phyloP scores from a whole-genome alignment of 2,797 vertebrate genomes.

The Heteromormyrus szaboi region DNA sequence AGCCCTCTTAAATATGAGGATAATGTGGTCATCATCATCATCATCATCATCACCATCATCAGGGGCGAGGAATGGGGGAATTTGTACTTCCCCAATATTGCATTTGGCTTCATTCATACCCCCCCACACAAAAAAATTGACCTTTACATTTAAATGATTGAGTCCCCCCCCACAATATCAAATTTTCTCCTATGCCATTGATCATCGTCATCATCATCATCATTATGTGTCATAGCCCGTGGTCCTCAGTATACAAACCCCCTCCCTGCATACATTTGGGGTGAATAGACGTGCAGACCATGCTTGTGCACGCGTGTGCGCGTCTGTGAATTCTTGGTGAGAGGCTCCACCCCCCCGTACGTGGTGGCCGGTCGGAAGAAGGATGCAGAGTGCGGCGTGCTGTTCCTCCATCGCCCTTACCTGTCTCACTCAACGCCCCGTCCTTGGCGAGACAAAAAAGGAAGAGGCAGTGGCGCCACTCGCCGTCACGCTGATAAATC shows the following conservation, averaged over 20 bases:
- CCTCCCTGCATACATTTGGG: not conserved
- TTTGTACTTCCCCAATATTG: not conserved
- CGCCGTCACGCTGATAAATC: conserved; percentile 12
- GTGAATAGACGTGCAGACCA: not conserved
- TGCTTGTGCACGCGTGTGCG: not conserved
- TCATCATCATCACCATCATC: not conserved
- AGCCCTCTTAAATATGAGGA: not conserved
- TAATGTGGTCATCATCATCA: not conserved
- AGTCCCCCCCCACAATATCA: not conserved
- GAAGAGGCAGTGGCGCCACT: not conserved
- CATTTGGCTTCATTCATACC: not conserved
- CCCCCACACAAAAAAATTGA: not conserved
- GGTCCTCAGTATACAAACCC: not conserved
- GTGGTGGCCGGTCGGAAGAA: not conserved
- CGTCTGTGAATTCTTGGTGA: not conserved
- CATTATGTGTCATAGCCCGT: not conserved
- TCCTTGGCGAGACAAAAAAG: conserved; percentile 26
- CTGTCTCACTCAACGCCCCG: conserved; percentile 13
- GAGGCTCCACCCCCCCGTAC: not conserved
- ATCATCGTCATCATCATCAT: not conserved
- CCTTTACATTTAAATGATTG: not conserved
- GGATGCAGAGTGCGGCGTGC: not conserved
- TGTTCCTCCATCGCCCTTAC: not conserved
- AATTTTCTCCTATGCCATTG: not conserved
- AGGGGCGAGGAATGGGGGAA: not conserved